Percentiles rank a stretch among this genome's conserved stretches.
Conservation (phyloP, 2,888 invertebrate species). For the Pocota personata region DNA sequence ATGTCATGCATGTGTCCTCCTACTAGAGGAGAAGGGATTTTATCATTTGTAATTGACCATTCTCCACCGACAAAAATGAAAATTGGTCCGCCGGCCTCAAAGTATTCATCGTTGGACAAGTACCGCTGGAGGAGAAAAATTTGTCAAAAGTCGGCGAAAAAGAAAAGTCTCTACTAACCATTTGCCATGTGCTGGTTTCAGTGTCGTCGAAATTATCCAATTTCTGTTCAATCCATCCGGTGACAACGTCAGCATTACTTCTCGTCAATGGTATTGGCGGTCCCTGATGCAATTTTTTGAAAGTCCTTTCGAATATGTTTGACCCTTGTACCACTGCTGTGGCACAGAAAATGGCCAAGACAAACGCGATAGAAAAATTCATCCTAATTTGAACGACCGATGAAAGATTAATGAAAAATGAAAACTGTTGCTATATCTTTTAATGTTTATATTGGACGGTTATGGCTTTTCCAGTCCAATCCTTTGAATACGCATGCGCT, state of each 20-base stretch:
- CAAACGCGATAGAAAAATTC: conserved; percentile 25
- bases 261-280: conserved; percentile 75
- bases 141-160: neutral
- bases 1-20: conserved; percentile 86
- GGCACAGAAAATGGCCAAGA: conserved; percentile 25
- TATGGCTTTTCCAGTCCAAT: neutral
- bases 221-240: conserved; percentile 84
- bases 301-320: conserved; percentile 62
- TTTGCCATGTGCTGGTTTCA: conserved; percentile 84
- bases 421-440: neutral
- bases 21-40: too few relatives aligned
- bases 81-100: conserved; percentile 84
- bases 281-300: conserved; percentile 79
- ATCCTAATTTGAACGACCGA: conserved; percentile 10
- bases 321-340: conserved; percentile 29
- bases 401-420: neutral
- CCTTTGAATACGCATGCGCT: too few relatives aligned
- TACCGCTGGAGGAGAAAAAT: conserved; percentile 81
- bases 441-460: conserved; percentile 13
- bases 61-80: conserved; percentile 88
- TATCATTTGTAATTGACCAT: conserved; percentile 86
- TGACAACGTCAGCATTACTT: conserved; percentile 62
- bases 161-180: conserved; percentile 78
- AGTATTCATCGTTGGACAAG: conserved; percentile 83
- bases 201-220: conserved; percentile 85